Evolutionary conservation across 2,113 vertebrate species (phyloP).

Genomic region (Noturus placidus): DNA sequence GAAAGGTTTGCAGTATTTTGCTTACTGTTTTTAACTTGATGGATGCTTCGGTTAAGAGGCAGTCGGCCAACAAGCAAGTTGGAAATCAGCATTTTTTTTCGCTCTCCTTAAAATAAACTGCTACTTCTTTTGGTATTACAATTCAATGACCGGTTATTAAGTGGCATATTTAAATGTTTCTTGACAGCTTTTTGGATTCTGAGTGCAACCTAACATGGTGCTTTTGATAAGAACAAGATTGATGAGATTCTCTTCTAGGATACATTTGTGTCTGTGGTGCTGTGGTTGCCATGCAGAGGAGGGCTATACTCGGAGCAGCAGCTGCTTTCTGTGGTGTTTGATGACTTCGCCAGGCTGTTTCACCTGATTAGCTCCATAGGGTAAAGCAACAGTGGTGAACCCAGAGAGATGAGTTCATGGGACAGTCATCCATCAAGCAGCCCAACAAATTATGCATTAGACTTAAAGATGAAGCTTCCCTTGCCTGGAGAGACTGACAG

Average conservation of each 20-base stretch:
- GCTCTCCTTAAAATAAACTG: not conserved
- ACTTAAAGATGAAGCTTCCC: slow-evolving; percentile 57
- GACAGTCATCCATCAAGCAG: slow-evolving; percentile 68
- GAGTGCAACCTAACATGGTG: not conserved
- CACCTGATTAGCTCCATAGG: slow-evolving; percentile 60
- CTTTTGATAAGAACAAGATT: not conserved
- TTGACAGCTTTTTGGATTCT: not conserved
- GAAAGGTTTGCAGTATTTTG: not conserved
- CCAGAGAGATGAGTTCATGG: slow-evolving; percentile 65
- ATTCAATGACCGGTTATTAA: not conserved
- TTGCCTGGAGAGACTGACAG: slow-evolving; percentile 51
- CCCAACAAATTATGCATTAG: slow-evolving; percentile 56
- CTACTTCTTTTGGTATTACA: not conserved
- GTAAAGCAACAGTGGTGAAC: slow-evolving; percentile 57
- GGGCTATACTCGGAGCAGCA: not conserved
- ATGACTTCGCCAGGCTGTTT: slow-evolving; percentile 56
- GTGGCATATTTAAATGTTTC: not conserved
- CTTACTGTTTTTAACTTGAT: slow-evolving; percentile 25
- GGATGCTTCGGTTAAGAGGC: not conserved
- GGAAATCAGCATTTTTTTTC: not conserved
- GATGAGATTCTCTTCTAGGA: not conserved
- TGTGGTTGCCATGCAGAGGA: not conserved
- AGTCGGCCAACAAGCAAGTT: slow-evolving; percentile 1
- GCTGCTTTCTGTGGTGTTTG: slow-evolving; percentile 40
- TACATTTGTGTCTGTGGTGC: not conserved